Evolutionary conservation across 2,113 vertebrate genomes (phyloP), one percentile per base, ranked within the genome.

Genomic region (Myocastor coypus): DNA sequence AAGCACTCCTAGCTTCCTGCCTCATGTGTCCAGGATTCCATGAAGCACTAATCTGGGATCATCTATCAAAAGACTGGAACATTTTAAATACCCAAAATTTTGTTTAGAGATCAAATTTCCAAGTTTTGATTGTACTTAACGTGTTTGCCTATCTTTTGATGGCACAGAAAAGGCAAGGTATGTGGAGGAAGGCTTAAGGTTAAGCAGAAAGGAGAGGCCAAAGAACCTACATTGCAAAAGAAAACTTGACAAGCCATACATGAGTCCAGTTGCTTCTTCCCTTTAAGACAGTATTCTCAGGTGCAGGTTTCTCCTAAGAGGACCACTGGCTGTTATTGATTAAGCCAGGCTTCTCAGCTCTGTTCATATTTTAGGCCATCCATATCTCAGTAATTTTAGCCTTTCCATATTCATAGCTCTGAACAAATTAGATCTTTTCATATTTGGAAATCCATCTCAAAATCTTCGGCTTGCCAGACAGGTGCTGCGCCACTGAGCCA

Each of bases 61-160:
- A 95, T 77, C 64, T 95, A 52, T 96, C 97, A 97, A 94, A 95
- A 85, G 46, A 97, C 16, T 57, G 17, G 40, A 90, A 78, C 73
- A 16, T 28, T 92, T 97, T 55, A 95, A 97, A 97, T n/a, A 94
- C 14, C 93, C 91, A 84, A 82, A 12, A 9, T 83, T 97, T 94
- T 92, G 83, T 50, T 94, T 87, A 84, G 97, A 95, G 7, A 87
- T 64, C 61, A 96, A 26, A 50, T 92, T 69, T 85, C 90, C 92
- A 66, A 81, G 40, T 94, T 97, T 80, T 95, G 55, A 83, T 93
- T 97, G 63, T 95, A 92, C 95, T 96, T 95, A 63, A 57, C 63
- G n/a, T 0, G 0, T 82, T 86, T 83, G 26, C 34, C 1, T 83
- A 26, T 34, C 1, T 52, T 85, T 46, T 34, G 83, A 59, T 82